phyloP scores from a whole-genome alignment of 1,140 invertebrate species.

The Gryllus bimaculatus region DNA sequence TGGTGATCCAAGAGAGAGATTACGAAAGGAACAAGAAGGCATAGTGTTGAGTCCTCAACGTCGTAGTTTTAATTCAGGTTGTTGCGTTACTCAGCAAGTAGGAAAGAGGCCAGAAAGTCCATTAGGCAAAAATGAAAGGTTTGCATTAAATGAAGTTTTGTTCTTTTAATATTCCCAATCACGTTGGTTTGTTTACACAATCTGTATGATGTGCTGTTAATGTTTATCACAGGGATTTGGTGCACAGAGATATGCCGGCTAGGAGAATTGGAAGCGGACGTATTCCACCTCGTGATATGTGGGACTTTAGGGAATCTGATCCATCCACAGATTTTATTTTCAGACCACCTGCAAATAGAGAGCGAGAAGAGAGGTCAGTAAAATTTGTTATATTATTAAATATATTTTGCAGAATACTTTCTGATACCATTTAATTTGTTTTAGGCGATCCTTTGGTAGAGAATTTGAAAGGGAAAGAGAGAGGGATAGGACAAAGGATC shows the following conservation, averaged over 20 bases:
- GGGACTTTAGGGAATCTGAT: conserved; percentile 36
- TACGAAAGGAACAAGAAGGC: conserved; percentile 72
- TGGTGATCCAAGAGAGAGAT: conserved; percentile 64
- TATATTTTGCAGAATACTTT: background rate
- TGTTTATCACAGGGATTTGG: conserved; percentile 28
- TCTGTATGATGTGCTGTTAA: background rate
- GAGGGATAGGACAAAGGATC: conserved; percentile 32
- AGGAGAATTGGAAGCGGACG: conserved; percentile 69
- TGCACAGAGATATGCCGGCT: conserved; percentile 37
- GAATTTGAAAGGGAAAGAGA: conserved; percentile 33
- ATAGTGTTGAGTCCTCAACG: conserved; percentile 75
- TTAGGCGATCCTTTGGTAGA: conserved; percentile 42
- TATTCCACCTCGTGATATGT: conserved; percentile 58
- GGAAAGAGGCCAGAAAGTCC: conserved; percentile 42
- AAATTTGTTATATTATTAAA: background rate
- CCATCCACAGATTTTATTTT: background rate
- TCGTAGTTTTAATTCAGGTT: conserved; percentile 72
- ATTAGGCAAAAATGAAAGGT: conserved; percentile 33
- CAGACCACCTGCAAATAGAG: conserved; percentile 25
- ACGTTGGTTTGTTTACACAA: background rate
- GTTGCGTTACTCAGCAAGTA: conserved; percentile 47
- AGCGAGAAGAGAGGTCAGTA: conserved; percentile 20
- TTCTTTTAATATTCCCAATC: background rate
- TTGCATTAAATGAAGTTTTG: background rate
- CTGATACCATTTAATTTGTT: conserved; percentile 3